Base-by-base conservation (phyloP, 2,888 invertebrate species). In the Epinotia ramella region DNA sequence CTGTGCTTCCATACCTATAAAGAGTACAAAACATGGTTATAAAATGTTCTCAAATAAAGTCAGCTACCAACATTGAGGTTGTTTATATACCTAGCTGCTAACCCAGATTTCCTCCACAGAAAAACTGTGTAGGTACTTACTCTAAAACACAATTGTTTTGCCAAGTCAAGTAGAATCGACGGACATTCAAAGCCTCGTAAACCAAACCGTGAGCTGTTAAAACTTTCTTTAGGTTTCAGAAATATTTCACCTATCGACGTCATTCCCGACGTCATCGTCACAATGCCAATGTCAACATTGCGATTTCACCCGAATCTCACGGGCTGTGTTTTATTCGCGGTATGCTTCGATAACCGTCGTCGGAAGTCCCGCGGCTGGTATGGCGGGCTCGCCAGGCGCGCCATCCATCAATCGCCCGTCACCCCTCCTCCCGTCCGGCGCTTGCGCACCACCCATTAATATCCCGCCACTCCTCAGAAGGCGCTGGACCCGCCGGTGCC, bases 401-500 rank as follows among this genome's bases (percentile, higher is more conserved):
- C 63, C 68, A 68, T 73, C 73, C 13, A 73, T 73, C 73, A 73
- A 44, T 63, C 63, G 49, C 69, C 20, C 33, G 53, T 53, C 53
- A 46, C 16, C 46, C 18, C 49, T 33, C 57, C 73, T 66, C 44
- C 18, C 16, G 20, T 12, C 68, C 13, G 68, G 16, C 24, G 69
- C 59, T 46, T 60, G 46, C 24, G 60, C 68, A 44, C 59, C 67
- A 16, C 56, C 44, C 62, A 67, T 71, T 20, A 53, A 71, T 64
- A 56, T 63, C 20, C 56, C 69, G n/a, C 33, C 53, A n/a, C 59
- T 28, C 62, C 16, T 33, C 33, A 33, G 33, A 33, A 62, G n/a
- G 16, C 60, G 28, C 28, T 6, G 28, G 56, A 56, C 18, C 2
- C 49, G 13, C 9, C 49, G 13, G 13, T 6, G 49, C 53, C n/a